Percentiles rank a stretch among this genome's conserved stretches.
Evolutionary conservation across 2,113 vertebrate genomes (phyloP).

Genomic region (Clarias macrocephalus): DNA sequence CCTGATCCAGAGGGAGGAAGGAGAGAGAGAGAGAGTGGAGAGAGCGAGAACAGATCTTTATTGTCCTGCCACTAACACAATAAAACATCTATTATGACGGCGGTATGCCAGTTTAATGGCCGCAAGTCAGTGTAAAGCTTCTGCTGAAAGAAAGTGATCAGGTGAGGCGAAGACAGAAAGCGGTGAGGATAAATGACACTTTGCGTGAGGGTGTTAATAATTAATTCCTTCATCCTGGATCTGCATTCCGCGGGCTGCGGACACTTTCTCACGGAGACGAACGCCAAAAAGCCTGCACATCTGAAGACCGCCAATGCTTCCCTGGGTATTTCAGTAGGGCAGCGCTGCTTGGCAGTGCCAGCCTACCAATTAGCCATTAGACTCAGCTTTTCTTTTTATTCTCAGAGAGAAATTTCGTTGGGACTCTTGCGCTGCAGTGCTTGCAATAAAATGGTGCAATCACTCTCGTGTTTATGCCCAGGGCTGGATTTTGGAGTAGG

Average conservation of each 20-base stretch:
- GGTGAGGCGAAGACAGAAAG: constrained; percentile 4
- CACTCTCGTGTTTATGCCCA: not conserved
- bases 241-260: constrained; percentile 27
- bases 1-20: not conserved
- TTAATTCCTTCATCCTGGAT: constrained; percentile 38
- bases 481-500: not conserved
- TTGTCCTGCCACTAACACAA: constrained; percentile 8
- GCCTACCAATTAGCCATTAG: constrained; percentile 28
- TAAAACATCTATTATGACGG: constrained; percentile 10
- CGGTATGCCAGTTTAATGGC: not conserved
- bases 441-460: not conserved
- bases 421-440: not conserved
- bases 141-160: constrained; percentile 25
- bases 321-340: not conserved
- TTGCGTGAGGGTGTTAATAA: constrained; percentile 43
- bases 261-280: constrained; percentile 21
- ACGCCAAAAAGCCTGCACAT: constrained; percentile 15
- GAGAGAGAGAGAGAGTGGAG: not conserved
- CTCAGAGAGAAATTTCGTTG: not conserved
- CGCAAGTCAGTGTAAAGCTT: not conserved
- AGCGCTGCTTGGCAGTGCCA: constrained; percentile 4
- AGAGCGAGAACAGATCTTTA: constrained; percentile 6
- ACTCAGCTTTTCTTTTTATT: constrained; percentile 14
- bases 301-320: constrained; percentile 15
- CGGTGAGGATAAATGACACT: constrained; percentile 13